Base-by-base conservation (phyloP, 2,797 vertebrate genomes). In the Etheostoma nigrum region DNA sequence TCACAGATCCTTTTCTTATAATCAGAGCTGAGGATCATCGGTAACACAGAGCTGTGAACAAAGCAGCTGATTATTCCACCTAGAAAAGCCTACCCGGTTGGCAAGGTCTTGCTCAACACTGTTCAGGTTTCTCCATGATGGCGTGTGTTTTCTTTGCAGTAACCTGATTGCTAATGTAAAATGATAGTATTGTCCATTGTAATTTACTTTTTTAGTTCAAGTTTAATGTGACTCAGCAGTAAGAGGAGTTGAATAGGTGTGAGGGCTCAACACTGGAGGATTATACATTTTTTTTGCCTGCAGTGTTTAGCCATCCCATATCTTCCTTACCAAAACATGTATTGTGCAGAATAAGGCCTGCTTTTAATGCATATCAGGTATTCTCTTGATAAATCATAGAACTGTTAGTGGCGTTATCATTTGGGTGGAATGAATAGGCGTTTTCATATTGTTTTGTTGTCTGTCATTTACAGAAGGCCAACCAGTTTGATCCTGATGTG, bases 401-500 rank as follows among this genome's bases (percentile, higher is more conserved):
- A 19, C 23, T 74, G 21, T 55, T 52, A 14, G 15, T 74, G 27
- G 57, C 33, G 1, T 9, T 54, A 12, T 71, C 51, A 40, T 62
- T 70, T 47, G 2, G 69, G 11, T 54, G 44, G 15, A 61, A 25
- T 44, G 1, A 52, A 30, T 12, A 18, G 11, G 12, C 47, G 5
- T 59, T 73, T 45, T 68, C 16, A 66, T 71, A 11, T 58, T 55
- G 19, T 59, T 59, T 51, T 69, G 5, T 66, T 73, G 25, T 81
- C 70, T 82, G n/a, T 74, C 19, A 47, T 48, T 21, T 64, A 44
- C 79, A 95, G 95, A 95, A 95, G 0, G 91, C 97, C 0, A 94
- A 95, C 88, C 94, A 90, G 81, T 98, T 97, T 88, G 95, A 94
- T 81, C 94, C 95, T 5, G 95, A 95, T 4, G 94, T 97, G 47